Base-by-base conservation (phyloP, 2,113 vertebrate species). In the Delphinapterus leucas region DNA sequence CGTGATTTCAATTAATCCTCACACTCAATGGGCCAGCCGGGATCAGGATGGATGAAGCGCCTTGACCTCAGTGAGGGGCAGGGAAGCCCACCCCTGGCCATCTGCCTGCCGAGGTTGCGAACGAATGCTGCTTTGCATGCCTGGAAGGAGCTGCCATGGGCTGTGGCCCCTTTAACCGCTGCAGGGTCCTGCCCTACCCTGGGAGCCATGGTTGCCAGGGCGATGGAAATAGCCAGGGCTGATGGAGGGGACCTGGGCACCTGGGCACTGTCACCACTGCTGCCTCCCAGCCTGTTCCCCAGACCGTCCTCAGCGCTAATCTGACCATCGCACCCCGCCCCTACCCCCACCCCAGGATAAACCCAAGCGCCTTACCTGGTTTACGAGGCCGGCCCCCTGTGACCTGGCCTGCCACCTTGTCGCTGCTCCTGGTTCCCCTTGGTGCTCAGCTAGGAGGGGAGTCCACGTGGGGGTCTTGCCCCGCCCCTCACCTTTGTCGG, bases 361-460 rank as follows among this genome's bases (percentile, higher is more conserved):
- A 49, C 33, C 61, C 91, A 92, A 80, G 93, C 21, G 2, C 82
- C 88, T 95, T 92, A 88, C 86, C 67, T 93, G 65, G 63, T 87
- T 91, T 61, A 18, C 3, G n/a, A 63, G 38, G 33, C 86, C 77
- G n/a, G 33, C 86, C 86, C 60, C 0, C 3, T 1, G 7, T 93
- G 87, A 81, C 89, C 91, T 47, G 90, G 65, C 14, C 31, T 31
- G 36, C 81, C 4, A 2, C 25, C 44, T 47, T 67, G 21, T 6
- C 67, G 33, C 13, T 1, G 10, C 73, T 55, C 44, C 1, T 23
- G 41, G 49, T 9, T 41, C 26, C 31, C 47, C 3, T 8, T 47
- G 23, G 1, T 3, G 33, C 68, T 92, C 38, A 9, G 26, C 81
- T 47, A 26, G 53, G 8, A 93, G 79, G 61, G 26, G 61, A 60